Base-by-base conservation (phyloP, 2,888 invertebrate genomes). In the Venustoraphidia nigricollis region DNA sequence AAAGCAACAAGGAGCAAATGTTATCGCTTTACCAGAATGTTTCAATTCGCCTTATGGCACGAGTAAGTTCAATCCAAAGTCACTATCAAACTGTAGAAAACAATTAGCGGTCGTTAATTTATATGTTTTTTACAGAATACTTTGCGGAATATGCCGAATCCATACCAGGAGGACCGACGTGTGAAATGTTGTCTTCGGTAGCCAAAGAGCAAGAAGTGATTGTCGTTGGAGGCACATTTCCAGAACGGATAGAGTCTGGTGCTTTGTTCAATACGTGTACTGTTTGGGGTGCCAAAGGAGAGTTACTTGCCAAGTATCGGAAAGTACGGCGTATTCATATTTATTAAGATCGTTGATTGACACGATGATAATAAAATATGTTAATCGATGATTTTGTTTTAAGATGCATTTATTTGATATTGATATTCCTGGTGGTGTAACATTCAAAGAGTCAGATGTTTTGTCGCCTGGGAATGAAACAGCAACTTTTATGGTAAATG, bases 391-490 rank as follows among this genome's bases (percentile, higher is more conserved):
- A 6, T 27, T 27, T 27, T 27, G 6, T 27, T 27, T 27, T 27
- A 27, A 90, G 88, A 75, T 94, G 63, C 96, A 96, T 66, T 73
- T 96, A 43, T 96, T 96, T 66, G 95, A 97, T 66, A 94, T 97
- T 57, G 88, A 95, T 63, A 85, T 97, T 46, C 92, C 93, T 45
- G 87, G 84, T 40, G 85, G 88, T 60, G 87, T 95, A n/a, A 82
- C 80, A 1, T 95, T 96, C 63, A 85, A 87, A 59, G 96, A 96
- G 65, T 95, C 94, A 0, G 87, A 91, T 49, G 81, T 81, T 0
- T 66, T 96, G 2, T 75, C 77, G 14, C 72, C 88, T 0, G 96
- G 95, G 0, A 72, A 82, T 59, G 64, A 76, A 5, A 66, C 92
- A 46, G 82, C 83, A 0, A 81, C 75, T 0, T 84, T 95, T 59